Evolutionary conservation across 2,888 invertebrate species (phyloP).

Genomic region (Eupithecia centaureata): DNA sequence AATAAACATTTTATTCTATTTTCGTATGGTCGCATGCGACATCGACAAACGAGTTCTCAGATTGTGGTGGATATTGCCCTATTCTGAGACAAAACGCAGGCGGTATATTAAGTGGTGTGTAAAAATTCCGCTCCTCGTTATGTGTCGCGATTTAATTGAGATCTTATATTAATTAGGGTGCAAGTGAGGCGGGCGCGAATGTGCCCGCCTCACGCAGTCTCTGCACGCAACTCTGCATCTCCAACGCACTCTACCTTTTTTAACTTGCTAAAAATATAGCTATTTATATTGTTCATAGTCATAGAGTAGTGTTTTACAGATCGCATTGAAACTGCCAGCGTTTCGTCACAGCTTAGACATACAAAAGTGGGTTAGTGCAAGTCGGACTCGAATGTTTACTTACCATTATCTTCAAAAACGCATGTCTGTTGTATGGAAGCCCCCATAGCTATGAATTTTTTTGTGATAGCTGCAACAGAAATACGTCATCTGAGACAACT

Average conservation of each 20-base stretch:
- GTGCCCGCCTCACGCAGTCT: conserved; percentile 79
- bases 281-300: conserved; percentile 25
- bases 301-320: not conserved
- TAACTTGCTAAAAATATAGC: conserved; percentile 33
- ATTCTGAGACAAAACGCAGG: conserved; percentile 68
- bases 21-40: conserved; percentile 56
- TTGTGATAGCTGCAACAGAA: too few species aligned
- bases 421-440: too few species aligned
- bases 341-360: too few species aligned
- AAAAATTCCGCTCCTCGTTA: conserved; percentile 78
- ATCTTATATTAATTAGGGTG: conserved; percentile 84
- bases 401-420: too few species aligned
- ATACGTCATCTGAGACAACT: too few species aligned
- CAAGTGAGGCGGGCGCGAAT: conserved; percentile 75
- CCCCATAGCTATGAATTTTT: too few species aligned
- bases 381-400: too few species aligned
- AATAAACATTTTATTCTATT: conserved; percentile 60
- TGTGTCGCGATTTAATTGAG: conserved; percentile 84
- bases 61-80: conserved; percentile 70
- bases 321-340: not conserved
- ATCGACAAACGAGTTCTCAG: conserved; percentile 70
- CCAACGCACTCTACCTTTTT: conserved; percentile 52
- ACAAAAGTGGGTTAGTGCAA: too few species aligned
- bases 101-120: conserved; percentile 68
- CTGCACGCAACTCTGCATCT: conserved; percentile 69